Evolutionary conservation across 2,113 vertebrate species (phyloP).

Genomic region (Sigmodon hispidus): DNA sequence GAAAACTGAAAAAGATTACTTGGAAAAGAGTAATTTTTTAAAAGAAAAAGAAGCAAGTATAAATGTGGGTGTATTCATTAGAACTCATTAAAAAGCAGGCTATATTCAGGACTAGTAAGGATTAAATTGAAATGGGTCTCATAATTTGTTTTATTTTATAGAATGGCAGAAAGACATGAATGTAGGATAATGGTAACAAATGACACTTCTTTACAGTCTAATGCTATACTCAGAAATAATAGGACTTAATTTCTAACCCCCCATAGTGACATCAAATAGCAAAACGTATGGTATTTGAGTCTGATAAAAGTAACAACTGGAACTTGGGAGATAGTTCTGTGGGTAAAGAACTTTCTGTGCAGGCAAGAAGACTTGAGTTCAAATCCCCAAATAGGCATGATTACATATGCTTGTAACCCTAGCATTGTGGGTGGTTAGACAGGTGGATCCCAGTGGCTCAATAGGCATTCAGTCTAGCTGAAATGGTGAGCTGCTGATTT

Average conservation of each 20-base stretch:
- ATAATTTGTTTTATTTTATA: constrained; percentile 36
- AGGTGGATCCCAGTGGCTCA: background rate
- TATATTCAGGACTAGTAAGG: background rate
- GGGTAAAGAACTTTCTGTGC: background rate
- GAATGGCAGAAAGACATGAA: background rate
- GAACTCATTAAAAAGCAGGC: background rate
- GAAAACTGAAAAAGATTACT: background rate
- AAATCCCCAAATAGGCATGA: background rate
- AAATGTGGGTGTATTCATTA: background rate
- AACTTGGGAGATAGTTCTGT: background rate
- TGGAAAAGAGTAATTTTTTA: background rate
- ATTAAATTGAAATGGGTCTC: constrained; percentile 19
- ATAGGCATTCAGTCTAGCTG: background rate
- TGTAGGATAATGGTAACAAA: background rate
- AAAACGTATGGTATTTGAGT: background rate
- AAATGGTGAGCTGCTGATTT: background rate
- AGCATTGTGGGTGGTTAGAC: background rate
- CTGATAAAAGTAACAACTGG: background rate
- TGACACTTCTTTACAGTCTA: background rate
- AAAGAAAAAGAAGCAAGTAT: background rate
- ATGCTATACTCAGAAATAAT: constrained; percentile 12
- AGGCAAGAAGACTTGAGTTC: background rate
- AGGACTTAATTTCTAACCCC: constrained; percentile 18
- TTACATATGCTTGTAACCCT: background rate
- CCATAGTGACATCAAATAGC: constrained; percentile 6